Evolutionary conservation across 1,140 invertebrate genomes (phyloP).

Genomic region (Mamestra configurata): DNA sequence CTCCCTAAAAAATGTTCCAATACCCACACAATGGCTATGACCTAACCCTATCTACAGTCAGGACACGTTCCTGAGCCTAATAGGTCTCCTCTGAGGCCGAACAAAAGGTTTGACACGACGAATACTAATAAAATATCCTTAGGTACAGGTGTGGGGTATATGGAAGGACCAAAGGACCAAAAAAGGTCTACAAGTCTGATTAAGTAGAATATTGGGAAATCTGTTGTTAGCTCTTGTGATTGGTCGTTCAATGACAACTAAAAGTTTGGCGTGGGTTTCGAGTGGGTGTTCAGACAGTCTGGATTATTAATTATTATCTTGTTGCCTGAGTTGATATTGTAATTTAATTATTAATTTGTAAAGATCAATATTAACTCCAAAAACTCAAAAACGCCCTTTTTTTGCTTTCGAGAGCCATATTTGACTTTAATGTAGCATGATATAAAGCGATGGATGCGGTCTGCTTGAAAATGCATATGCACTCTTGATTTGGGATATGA

Average conservation of each 20-base stretch:
- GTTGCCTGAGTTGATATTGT: not conserved
- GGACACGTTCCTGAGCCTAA: conserved; percentile 25
- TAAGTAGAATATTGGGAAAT: not conserved
- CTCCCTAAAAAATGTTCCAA: not conserved
- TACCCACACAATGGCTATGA: conserved; percentile 1
- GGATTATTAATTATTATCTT: not conserved
- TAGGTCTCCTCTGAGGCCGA: conserved; percentile 15
- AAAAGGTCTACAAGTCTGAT: too few relatives aligned
- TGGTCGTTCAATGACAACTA: not conserved
- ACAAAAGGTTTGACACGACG: conserved; percentile 10
- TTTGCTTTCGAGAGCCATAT: too few relatives aligned
- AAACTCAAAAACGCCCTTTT: too few relatives aligned
- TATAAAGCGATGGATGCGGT: too few relatives aligned
- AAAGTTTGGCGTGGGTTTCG: not conserved
- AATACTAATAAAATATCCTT: conserved; percentile 20
- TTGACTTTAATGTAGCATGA: too few relatives aligned
- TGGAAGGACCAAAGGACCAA: too few relatives aligned
- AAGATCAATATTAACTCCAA: not conserved
- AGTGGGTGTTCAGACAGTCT: not conserved
- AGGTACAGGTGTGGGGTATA: not conserved
- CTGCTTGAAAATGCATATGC: too few relatives aligned
- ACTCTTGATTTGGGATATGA: too few relatives aligned
- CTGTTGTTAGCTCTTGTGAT: not conserved
- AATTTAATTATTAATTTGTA: not conserved
- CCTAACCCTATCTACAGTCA: conserved; percentile 9